phyloP scores from a whole-genome alignment of 2,888 invertebrate species.

The Morpho achilles region DNA sequence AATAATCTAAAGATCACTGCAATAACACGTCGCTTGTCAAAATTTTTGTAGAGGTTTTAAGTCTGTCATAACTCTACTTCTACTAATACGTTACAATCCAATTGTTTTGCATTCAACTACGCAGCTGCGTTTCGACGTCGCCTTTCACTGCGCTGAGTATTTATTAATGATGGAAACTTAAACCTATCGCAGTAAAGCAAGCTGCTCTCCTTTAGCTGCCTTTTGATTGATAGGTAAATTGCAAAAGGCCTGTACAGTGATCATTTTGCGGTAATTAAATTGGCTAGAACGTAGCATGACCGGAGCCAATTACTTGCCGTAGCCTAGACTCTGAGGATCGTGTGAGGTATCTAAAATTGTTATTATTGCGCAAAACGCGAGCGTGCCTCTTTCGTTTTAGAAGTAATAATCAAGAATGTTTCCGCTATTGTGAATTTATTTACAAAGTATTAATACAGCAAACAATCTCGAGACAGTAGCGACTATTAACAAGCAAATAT shows the following conservation, averaged over 20 bases:
- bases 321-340: constrained; percentile 70
- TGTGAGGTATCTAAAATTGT: constrained; percentile 65
- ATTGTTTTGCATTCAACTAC: too few relatives aligned
- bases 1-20: too few relatives aligned
- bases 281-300: constrained; percentile 77
- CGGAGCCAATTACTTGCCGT: constrained; percentile 67
- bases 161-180: constrained; percentile 43
- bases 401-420: constrained; percentile 6
- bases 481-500: too few relatives aligned
- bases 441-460: not conserved
- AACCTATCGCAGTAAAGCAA: constrained; percentile 41
- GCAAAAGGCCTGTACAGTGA: constrained; percentile 69
- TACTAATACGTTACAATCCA: too few relatives aligned
- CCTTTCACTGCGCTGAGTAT: constrained; percentile 49
- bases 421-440: not conserved
- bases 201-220: constrained; percentile 36
- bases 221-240: constrained; percentile 78
- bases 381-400: constrained; percentile 45
- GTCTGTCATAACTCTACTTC: too few relatives aligned
- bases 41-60: too few relatives aligned
- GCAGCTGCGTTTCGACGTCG: constrained; percentile 5
- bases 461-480: not conserved
- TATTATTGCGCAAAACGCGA: constrained; percentile 68
- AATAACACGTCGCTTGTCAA: too few relatives aligned
- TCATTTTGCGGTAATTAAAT: constrained; percentile 79